Percentiles rank a stretch among this genome's conserved stretches.
These are phyloP conservation scores for Rhabdomys pumilio DNA, from an alignment of 2,797 vertebrate species.

Conservation along the genomic window DNA sequence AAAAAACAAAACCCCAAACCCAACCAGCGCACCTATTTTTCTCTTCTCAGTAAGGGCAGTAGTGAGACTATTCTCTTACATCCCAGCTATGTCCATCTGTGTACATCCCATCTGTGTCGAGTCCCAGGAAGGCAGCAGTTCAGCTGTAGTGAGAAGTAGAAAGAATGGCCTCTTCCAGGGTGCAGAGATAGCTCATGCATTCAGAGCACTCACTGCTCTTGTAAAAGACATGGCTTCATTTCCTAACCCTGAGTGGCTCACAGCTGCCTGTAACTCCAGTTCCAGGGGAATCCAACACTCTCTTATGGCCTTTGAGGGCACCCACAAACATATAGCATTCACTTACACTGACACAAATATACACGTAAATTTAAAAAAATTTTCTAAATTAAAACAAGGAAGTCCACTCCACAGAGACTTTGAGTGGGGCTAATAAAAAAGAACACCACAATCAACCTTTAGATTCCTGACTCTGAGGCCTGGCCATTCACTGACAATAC, in stretches of 20 bases:
- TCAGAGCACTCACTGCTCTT: neutral
- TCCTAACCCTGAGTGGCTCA: neutral
- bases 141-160: neutral
- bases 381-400: neutral
- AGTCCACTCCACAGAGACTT: neutral
- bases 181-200: no score
- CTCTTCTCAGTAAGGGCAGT: neutral
- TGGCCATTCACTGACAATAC: rapidly evolving
- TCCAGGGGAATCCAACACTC: neutral
- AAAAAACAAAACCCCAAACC: neutral
- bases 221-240: neutral
- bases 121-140: neutral
- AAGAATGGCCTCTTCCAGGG: neutral
- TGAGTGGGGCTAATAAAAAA: neutral
- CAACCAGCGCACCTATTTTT: neutral
- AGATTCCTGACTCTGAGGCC: neutral
- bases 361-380: neutral
- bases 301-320: neutral
- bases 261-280: neutral
- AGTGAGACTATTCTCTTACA: neutral
- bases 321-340: no score
- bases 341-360: neutral
- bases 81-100: no score
- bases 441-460: neutral
- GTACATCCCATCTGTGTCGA: neutral